These are phyloP conservation scores for Drosophila tropicalis DNA, from an alignment of 1,140 invertebrate species.

Conservation along the genomic window DNA sequence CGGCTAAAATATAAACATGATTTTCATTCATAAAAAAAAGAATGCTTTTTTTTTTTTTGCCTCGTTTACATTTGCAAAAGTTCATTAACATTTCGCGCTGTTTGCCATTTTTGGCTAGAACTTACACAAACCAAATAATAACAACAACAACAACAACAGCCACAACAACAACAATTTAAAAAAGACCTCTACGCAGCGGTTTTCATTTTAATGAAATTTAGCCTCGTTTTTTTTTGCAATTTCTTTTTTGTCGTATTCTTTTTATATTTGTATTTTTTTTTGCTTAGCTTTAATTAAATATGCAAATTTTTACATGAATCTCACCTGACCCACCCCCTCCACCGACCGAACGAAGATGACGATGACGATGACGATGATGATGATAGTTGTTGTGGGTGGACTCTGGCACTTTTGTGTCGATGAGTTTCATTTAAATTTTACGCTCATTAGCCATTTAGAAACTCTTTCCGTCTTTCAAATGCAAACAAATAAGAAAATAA, in stretches of 20 bases:
- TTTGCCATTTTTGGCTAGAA: conserved; percentile 26
- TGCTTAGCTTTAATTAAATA: conserved; percentile 54
- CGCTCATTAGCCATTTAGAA: conserved; percentile 23
- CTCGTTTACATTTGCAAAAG: conserved; percentile 62
- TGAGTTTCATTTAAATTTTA: conserved; percentile 36
- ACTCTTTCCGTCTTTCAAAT: conserved; percentile 17
- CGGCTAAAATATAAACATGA: conserved; percentile 51
- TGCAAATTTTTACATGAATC: conserved; percentile 58
- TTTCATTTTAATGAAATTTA: conserved; percentile 61
- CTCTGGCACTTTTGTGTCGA: conserved; percentile 15
- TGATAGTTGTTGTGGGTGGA: conserved; percentile 9
- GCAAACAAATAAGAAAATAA: conserved; percentile 47
- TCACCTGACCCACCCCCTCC: conserved; percentile 2
- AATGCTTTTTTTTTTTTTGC: conserved; percentile 44
- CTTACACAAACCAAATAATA: background rate
- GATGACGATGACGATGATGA: too few relatives aligned
- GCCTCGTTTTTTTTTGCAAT: conserved; percentile 29
- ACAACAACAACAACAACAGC: background rate
- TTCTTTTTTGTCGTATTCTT: conserved; percentile 26
- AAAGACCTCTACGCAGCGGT: conserved; percentile 40
- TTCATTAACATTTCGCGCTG: conserved; percentile 70
- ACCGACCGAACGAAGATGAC: too few relatives aligned
- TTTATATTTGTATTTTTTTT: conserved; percentile 7
- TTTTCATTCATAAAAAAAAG: conserved; percentile 62
- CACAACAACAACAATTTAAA: too few relatives aligned